phyloP scores from a whole-genome alignment of 2,113 vertebrate species.

The Lampris incognitus region DNA sequence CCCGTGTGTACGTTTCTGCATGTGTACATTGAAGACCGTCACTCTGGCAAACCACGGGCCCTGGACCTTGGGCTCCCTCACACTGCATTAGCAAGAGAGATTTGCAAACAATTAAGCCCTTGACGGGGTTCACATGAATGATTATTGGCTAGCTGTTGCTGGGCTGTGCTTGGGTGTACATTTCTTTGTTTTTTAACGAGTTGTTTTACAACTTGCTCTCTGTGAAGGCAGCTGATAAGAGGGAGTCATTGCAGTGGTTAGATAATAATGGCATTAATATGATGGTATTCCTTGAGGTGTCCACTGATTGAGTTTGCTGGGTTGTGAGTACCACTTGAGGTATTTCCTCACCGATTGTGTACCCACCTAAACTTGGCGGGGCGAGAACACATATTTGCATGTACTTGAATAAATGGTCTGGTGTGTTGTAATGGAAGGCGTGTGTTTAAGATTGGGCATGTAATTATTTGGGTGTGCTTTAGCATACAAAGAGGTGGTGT shows the following conservation, averaged over 20 bases:
- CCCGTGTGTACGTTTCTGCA: background rate
- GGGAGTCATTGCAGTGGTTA: slow-evolving; percentile 17
- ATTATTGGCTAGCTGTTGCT: no score
- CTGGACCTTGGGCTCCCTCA: no score
- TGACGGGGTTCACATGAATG: no score
- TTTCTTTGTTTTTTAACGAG: background rate
- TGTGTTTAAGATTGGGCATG: background rate
- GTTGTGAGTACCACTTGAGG: background rate
- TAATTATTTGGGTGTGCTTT: background rate
- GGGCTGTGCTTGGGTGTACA: no score
- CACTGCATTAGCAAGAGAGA: no score
- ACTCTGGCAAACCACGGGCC: no score
- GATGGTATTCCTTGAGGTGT: background rate
- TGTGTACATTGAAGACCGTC: background rate
- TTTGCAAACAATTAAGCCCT: no score
- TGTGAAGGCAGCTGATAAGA: background rate
- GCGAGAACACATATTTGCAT: background rate
- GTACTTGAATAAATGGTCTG: background rate
- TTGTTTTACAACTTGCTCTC: background rate
- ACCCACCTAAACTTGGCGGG: background rate
- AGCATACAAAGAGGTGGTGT: background rate
- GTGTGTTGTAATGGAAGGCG: background rate
- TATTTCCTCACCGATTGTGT: background rate
- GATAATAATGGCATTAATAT: background rate
- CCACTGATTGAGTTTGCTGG: slow-evolving; percentile 17